A percentile compares a stretch with the other conserved stretches of the same genome.
phyloP scores from a whole-genome alignment of 2,797 vertebrate genomes.

The Syngnathus acus region DNA sequence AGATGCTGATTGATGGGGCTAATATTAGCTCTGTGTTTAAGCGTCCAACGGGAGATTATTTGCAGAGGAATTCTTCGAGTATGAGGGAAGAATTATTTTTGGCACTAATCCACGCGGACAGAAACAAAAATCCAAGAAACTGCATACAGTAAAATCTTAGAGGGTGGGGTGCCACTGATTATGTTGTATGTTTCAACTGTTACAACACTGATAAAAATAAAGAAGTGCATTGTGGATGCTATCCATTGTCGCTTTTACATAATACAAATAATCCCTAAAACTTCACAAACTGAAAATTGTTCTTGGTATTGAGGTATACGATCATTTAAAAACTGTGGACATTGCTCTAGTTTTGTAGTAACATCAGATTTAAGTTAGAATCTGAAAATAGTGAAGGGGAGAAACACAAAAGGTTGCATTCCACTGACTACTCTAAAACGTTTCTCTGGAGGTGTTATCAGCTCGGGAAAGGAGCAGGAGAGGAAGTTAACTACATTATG shows the following conservation, averaged over 20 bases:
- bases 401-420: too few species aligned
- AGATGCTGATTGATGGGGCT: conserved; percentile 7
- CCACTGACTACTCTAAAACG: too few species aligned
- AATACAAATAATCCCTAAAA: not conserved
- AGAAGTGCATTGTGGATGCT: not conserved
- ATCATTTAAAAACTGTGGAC: too few species aligned
- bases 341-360: too few species aligned
- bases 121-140: not conserved
- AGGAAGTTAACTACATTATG: too few species aligned
- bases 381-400: too few species aligned
- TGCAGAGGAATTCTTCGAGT: not conserved
- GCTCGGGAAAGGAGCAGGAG: too few species aligned
- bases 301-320: too few species aligned
- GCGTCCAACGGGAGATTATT: not conserved
- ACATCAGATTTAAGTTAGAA: too few species aligned
- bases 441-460: too few species aligned
- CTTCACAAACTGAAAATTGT: not conserved
- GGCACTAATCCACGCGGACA: not conserved
- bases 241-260: not conserved
- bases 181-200: not conserved
- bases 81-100: not conserved
- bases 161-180: not conserved
- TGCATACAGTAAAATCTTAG: not conserved
- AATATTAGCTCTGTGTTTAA: not conserved
- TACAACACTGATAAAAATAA: not conserved